phyloP scores from a whole-genome alignment of 2,797 vertebrate genomes.

The Thripadectes ignobilis region DNA sequence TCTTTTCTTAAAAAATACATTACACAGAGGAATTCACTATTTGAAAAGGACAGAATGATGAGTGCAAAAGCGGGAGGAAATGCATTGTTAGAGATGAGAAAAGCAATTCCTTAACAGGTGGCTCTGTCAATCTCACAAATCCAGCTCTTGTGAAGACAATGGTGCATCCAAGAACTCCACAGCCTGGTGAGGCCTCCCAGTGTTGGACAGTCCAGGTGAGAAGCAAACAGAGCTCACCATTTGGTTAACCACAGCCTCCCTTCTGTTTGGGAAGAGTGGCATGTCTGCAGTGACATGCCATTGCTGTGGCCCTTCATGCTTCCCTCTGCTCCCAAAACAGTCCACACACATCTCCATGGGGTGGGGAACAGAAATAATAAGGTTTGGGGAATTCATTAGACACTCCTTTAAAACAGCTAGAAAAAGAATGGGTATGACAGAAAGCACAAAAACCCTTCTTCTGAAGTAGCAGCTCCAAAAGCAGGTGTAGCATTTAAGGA shows the following conservation, averaged over 20 bases:
- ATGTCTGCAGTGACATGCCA: background rate
- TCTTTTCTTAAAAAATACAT: background rate
- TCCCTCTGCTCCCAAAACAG: background rate
- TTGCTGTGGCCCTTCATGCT: background rate
- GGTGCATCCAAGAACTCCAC: background rate
- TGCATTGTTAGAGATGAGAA: background rate
- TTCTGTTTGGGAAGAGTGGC: background rate
- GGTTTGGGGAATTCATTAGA: background rate
- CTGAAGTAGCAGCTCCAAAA: background rate
- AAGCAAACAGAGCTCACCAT: background rate
- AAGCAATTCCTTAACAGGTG: background rate
- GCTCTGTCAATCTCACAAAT: background rate
- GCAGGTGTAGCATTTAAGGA: background rate
- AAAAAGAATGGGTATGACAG: background rate
- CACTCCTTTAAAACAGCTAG: background rate
- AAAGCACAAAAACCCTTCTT: background rate
- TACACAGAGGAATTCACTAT: background rate
- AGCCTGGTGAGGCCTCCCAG: background rate
- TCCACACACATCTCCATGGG: rapidly evolving
- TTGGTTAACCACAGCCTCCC: background rate
- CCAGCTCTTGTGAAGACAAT: background rate
- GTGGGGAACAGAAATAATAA: background rate
- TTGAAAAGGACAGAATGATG: background rate
- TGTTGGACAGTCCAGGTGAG: background rate
- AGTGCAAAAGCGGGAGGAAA: background rate